Percentiles rank a stretch among this genome's conserved stretches.
These are phyloP conservation scores for Habrosyne pyritoides DNA, from an alignment of 2,888 invertebrate genomes.

Conservation along the genomic window DNA sequence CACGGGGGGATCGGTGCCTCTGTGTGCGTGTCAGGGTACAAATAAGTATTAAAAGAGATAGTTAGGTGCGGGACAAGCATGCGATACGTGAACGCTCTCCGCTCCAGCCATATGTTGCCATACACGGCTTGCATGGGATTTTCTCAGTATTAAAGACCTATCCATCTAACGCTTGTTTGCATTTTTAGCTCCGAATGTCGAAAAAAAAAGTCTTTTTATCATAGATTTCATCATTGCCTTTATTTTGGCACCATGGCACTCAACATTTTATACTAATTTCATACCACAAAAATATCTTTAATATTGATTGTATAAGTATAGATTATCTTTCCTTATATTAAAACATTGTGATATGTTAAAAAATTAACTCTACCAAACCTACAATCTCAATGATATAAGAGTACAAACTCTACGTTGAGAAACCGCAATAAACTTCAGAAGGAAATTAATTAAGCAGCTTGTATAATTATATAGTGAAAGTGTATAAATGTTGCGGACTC, in stretches of 20 bases:
- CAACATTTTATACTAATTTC: too few species aligned
- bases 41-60: conserved; percentile 83
- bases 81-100: conserved; percentile 43
- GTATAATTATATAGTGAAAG: background rate
- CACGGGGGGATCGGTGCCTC: conserved; percentile 58
- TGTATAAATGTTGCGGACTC: background rate
- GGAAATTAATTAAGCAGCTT: background rate
- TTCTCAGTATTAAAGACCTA: conserved; percentile 39
- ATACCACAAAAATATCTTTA: too few species aligned
- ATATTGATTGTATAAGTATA: too few species aligned
- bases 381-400: background rate
- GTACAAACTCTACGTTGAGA: background rate
- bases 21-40: conserved; percentile 70
- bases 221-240: too few species aligned
- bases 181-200: too few species aligned
- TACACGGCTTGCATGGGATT: conserved; percentile 36
- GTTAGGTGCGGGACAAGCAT: conserved; percentile 72
- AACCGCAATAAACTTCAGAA: background rate
- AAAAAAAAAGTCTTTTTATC: too few species aligned
- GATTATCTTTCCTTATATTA: too few species aligned
- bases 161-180: too few species aligned
- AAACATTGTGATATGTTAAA: too few species aligned
- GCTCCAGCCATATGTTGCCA: conserved; percentile 58
- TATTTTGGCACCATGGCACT: too few species aligned
- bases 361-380: background rate